Percentiles rank a stretch among this genome's conserved stretches.
Conservation (phyloP, 1,140 invertebrate genomes). For the Ephestia elutella region DNA sequence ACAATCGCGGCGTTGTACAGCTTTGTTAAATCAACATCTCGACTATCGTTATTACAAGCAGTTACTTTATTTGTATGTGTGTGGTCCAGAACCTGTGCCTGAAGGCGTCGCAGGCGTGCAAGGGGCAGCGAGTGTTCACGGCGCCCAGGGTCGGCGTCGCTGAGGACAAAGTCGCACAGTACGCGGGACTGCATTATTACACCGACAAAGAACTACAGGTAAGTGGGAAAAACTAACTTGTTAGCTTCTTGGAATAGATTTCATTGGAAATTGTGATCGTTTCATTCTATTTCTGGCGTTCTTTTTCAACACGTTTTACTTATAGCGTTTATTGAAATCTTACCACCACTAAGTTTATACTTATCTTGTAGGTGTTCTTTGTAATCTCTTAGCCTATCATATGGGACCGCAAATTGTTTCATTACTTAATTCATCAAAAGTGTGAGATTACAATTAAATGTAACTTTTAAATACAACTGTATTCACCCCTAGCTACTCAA, state of each 20-base stretch:
- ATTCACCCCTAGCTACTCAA: no score
- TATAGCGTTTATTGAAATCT: no score
- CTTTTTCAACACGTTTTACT: neutral
- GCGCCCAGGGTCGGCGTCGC: slow-evolving; percentile 90
- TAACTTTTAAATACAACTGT: no score
- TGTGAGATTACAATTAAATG: no score
- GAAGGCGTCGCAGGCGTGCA: slow-evolving; percentile 89
- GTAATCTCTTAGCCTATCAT: no score
- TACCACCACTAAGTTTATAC: no score
- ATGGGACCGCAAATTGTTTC: no score
- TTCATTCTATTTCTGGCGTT: neutral
- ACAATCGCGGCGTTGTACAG: slow-evolving; percentile 12
- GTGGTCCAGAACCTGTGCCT: slow-evolving; percentile 86
- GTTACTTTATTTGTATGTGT: slow-evolving; percentile 39
- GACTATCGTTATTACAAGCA: slow-evolving; percentile 13
- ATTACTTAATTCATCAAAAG: no score
- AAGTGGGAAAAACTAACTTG: slow-evolving; percentile 12
- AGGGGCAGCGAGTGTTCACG: slow-evolving; percentile 83
- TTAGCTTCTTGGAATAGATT: neutral
- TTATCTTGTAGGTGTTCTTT: no score
- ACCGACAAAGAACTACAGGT: slow-evolving; percentile 93
- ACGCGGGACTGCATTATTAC: slow-evolving; percentile 93
- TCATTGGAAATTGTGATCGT: slow-evolving; percentile 3
- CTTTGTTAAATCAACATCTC: slow-evolving; percentile 30
- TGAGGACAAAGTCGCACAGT: slow-evolving; percentile 92